Evolutionary conservation across 2,113 vertebrate genomes (phyloP).

Genomic region (Balaeniceps rex): DNA sequence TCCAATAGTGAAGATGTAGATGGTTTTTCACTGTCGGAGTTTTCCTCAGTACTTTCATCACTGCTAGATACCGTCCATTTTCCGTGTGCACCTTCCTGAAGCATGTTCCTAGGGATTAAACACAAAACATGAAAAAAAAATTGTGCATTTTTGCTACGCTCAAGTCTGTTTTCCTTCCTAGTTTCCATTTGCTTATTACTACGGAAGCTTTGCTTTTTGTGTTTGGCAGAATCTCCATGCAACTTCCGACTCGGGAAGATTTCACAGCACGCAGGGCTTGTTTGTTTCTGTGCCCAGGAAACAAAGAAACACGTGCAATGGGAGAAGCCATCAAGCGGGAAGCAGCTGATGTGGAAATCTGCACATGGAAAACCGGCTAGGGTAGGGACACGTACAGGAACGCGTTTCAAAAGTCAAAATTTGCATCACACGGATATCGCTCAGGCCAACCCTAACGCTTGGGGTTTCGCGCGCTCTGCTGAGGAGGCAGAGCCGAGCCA

Average conservation of each 20-base stretch:
- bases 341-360: rapidly evolving
- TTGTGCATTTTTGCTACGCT: background rate
- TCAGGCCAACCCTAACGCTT: rapidly evolving
- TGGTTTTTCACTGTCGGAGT: slow-evolving; percentile 29
- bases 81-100: slow-evolving; percentile 85
- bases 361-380: rapidly evolving
- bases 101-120: slow-evolving; percentile 43
- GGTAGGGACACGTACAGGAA: rapidly evolving
- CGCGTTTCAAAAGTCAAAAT: rapidly evolving
- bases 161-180: background rate
- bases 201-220: background rate
- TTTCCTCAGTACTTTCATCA: slow-evolving; percentile 91
- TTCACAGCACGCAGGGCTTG: rapidly evolving
- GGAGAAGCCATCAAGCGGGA: rapidly evolving
- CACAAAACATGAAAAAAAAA: background rate
- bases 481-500: no score
- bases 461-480: rapidly evolving
- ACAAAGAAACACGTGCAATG: background rate
- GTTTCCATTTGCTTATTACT: background rate
- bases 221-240: rapidly evolving
- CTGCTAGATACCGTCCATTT: slow-evolving; percentile 94
- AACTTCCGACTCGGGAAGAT: background rate
- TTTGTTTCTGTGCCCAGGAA: background rate
- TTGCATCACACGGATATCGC: rapidly evolving
- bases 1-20: slow-evolving; percentile 10